Base-by-base conservation (phyloP, 2,888 invertebrate genomes). In the Pandemis heparana region DNA sequence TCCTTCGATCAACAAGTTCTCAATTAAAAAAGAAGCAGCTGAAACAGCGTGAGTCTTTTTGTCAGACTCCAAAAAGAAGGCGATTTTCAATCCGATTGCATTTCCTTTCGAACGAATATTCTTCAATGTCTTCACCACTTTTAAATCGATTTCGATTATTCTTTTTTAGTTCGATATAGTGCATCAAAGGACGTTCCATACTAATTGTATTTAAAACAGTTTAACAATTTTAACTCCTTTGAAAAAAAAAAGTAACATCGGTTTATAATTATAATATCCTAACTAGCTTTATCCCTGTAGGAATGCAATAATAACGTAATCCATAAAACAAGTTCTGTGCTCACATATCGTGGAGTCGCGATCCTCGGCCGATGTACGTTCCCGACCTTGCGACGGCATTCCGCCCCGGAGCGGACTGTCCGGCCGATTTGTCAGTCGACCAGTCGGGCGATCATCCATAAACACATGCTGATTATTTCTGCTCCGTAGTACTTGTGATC, bases 311-410 rank as follows among this genome's bases (percentile, higher is more conserved):
- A 75, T 71, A 75, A 75, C 75, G 75, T 71, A 75, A 75, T 68
- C 67, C 64, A 72, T 72, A 72, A 70, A 63, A 72, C 63, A 68
- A 75, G 70, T 74, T 70, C 74, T 76, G 39, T 63, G 67, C 70
- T 70, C 74, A 73, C 74, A 70, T 70, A 88, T 89, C 86, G 84
- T 83, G 75, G 81, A 80, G 63, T 72, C 69, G 70, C 79, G 82
- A 82, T 84, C 82, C 80, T 81, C 84, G 90, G 91, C 83, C 90
- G 88, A 89, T 89, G 91, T 89, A 91, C 91, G 91, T 85, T 82
- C 87, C 79, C 90, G 92, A 90, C 92, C 92, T 92, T 90, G 92
- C 84, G 80, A 78, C 82, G 79, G 88, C 90, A 92, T 92, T 91
- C 91, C 87, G 65, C 72, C 77, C 51, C 48, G 38, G 60, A 64